A percentile compares a stretch with the other conserved stretches of the same genome.
Evolutionary conservation across 2,113 vertebrate genomes (phyloP).

Genomic region (Motacilla tschutschensis): DNA sequence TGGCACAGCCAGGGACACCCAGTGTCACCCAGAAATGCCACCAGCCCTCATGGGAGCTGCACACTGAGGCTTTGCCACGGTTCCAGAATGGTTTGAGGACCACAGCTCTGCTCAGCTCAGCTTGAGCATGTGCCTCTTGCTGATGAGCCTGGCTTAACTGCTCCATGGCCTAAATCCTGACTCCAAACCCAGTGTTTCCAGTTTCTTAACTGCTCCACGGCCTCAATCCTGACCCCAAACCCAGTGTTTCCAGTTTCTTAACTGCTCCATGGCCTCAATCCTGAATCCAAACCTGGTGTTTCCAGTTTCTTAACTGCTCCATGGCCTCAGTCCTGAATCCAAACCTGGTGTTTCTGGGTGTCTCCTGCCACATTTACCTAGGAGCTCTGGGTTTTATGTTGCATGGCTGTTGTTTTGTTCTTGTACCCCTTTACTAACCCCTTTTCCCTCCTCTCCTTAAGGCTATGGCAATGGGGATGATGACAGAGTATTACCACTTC

Average conservation of each 20-base stretch:
- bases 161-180: not conserved
- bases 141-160: not conserved
- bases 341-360: too few relatives aligned
- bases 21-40: not conserved
- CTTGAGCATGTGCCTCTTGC: not conserved
- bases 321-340: too few relatives aligned
- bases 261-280: not conserved
- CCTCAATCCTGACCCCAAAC: not conserved
- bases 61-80: not conserved
- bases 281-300: not conserved
- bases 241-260: not conserved
- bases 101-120: not conserved
- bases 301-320: not conserved
- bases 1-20: not conserved
- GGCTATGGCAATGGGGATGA: constrained; percentile 99
- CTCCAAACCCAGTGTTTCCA: not conserved
- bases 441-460: constrained; percentile 50
- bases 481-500: constrained; percentile 99
- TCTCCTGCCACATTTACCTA: not conserved
- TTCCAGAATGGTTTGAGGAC: not conserved
- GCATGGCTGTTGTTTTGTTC: not conserved
- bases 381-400: not conserved
- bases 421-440: not conserved
- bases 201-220: not conserved
- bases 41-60: accelerated